These are phyloP conservation scores for Netelia virgata DNA, from an alignment of 2,888 invertebrate species.

Conservation along the genomic window DNA sequence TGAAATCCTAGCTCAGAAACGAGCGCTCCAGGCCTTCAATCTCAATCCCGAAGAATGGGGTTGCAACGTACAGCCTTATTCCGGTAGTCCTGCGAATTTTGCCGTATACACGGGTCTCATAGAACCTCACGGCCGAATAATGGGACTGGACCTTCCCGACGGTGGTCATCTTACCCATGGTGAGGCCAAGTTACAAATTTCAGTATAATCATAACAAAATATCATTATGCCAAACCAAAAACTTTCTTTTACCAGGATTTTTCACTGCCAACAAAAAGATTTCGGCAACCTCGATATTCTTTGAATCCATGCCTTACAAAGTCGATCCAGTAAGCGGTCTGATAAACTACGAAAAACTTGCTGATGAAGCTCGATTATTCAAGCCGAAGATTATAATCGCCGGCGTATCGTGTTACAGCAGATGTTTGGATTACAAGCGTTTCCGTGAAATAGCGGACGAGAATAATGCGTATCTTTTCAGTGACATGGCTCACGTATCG, in stretches of 20 bases:
- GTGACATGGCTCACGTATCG: constrained; percentile 98
- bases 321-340: constrained; percentile 93
- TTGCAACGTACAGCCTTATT: constrained; percentile 98
- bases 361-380: constrained; percentile 93
- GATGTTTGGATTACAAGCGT: constrained; percentile 95
- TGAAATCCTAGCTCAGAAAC: constrained; percentile 94
- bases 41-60: constrained; percentile 96
- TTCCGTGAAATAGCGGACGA: constrained; percentile 94
- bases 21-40: constrained; percentile 93
- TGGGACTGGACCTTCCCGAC: constrained; percentile 98
- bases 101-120: constrained; percentile 97
- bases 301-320: constrained; percentile 99
- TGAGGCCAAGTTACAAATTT: constrained; percentile 55
- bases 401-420: constrained; percentile 97
- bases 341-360: constrained; percentile 96
- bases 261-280: constrained; percentile 96
- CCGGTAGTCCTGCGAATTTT: constrained; percentile 96
- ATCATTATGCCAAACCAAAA: neutral
- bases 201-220: neutral
- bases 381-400: constrained; percentile 97
- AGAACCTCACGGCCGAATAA: constrained; percentile 97
- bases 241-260: constrained; percentile 86
- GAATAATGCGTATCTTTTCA: constrained; percentile 94
- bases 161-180: constrained; percentile 98
- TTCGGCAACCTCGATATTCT: constrained; percentile 98